Evolutionary conservation across 2,797 vertebrate genomes (phyloP).

Genomic region (Chromobotia macracanthus): DNA sequence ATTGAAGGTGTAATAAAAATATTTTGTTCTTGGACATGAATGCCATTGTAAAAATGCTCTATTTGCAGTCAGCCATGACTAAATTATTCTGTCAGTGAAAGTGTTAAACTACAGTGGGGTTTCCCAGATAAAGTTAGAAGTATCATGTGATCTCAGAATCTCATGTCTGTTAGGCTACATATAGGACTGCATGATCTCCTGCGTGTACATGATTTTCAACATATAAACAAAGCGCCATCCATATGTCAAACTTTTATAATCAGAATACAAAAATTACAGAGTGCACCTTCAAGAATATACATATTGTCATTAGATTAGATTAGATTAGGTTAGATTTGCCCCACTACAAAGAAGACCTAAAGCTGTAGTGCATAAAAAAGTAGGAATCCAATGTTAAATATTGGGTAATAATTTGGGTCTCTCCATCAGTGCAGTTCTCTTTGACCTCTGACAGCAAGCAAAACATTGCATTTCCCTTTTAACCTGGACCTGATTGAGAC

Average conservation of each 20-base stretch:
- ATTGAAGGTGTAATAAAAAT: neutral
- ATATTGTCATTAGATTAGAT: neutral
- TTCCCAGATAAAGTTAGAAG: neutral
- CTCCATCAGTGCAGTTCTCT: conserved; percentile 16
- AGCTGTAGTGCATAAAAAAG: neutral
- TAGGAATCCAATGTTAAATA: neutral
- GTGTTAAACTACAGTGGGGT: neutral
- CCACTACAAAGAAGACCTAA: neutral
- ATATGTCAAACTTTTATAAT: no score
- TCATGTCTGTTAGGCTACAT: neutral
- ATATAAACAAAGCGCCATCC: no score
- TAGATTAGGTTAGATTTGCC: neutral
- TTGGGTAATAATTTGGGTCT: neutral
- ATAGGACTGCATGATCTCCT: no score
- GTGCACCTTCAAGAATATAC: neutral
- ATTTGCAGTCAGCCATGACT: neutral
- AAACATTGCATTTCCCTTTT: conserved; percentile 55
- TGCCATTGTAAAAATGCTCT: neutral
- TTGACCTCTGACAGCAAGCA: conserved; percentile 40
- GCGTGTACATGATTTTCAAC: no score
- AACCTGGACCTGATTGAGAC: conserved; percentile 57
- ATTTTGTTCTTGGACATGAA: neutral
- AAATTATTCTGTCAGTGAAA: neutral
- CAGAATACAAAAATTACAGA: neutral
- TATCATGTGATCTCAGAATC: neutral